Evolutionary conservation across 2,113 vertebrate genomes (phyloP).

Genomic region (Tachysurus fulvidraco): DNA sequence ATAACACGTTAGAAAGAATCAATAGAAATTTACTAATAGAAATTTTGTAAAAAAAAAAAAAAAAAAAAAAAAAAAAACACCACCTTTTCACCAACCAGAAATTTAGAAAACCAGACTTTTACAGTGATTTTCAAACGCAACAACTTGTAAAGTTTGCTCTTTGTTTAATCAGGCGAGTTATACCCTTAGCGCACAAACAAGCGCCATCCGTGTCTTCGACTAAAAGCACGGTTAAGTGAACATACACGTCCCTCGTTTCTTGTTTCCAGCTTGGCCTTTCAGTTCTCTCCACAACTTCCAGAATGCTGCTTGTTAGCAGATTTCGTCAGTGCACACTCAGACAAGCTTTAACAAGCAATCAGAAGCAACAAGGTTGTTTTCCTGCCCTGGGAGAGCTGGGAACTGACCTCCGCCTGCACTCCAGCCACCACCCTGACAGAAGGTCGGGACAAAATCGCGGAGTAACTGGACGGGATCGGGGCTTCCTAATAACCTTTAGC

Average conservation of each 20-base stretch:
- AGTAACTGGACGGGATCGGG: background rate
- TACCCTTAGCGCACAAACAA: background rate
- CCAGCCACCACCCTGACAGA: slow-evolving; percentile 29
- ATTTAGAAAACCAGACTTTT: too few relatives aligned
- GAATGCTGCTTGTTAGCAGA: slow-evolving; percentile 39
- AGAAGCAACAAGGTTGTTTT: slow-evolving; percentile 37
- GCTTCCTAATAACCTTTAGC: background rate
- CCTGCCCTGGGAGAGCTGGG: slow-evolving; percentile 8
- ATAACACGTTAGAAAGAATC: background rate
- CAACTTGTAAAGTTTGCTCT: background rate
- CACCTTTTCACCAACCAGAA: background rate
- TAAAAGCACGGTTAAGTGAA: background rate
- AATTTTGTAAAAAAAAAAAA: too few relatives aligned
- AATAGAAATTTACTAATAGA: background rate
- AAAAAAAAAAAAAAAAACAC: too few relatives aligned
- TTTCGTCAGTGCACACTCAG: slow-evolving; percentile 7
- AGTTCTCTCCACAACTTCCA: slow-evolving; percentile 10
- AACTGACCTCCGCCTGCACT: background rate
- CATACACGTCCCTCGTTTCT: background rate
- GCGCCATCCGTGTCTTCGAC: background rate
- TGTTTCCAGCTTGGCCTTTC: slow-evolving; percentile 28
- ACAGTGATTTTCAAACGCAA: background rate
- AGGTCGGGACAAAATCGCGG: slow-evolving; percentile 33
- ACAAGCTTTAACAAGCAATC: slow-evolving; percentile 43
- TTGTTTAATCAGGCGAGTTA: background rate